phyloP scores from a whole-genome alignment of 2,888 invertebrate species.

The Drosophila birchii region DNA sequence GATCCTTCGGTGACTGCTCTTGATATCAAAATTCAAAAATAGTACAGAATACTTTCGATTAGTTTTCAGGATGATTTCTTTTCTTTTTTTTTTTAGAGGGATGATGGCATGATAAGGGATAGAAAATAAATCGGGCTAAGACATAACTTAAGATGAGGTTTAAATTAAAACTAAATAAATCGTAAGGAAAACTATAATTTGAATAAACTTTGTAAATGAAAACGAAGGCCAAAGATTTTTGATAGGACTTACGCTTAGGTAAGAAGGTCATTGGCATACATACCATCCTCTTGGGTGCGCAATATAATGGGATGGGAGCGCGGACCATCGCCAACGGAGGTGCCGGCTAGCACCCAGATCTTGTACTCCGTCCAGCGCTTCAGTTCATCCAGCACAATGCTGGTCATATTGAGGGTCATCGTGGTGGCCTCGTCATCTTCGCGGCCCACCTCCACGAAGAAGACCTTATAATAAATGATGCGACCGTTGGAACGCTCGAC shows the following conservation, averaged over 20 bases:
- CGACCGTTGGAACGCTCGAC: constrained; percentile 95
- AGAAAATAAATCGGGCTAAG: constrained; percentile 19
- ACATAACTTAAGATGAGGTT: constrained; percentile 24
- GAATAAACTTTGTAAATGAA: constrained; percentile 17
- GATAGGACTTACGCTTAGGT: constrained; percentile 73
- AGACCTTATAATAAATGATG: constrained; percentile 97
- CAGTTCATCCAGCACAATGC: constrained; percentile 94
- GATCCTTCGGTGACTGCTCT: constrained; percentile 60
- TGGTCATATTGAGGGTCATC: constrained; percentile 91
- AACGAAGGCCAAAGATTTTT: constrained; percentile 39
- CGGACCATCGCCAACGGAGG: constrained; percentile 98
- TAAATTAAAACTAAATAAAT: constrained; percentile 10
- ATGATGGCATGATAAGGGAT: constrained; percentile 1
- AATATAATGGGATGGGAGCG: constrained; percentile 95
- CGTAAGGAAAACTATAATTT: constrained; percentile 7
- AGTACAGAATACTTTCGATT: constrained; percentile 71
- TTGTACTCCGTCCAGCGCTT: constrained; percentile 98
- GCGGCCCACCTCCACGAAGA: constrained; percentile 93
- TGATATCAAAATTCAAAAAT: constrained; percentile 76
- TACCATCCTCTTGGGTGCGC: constrained; percentile 99
- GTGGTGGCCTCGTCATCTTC: constrained; percentile 94
- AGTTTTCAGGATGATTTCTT: constrained; percentile 47
- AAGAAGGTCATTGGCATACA: constrained; percentile 86
- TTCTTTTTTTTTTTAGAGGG: constrained; percentile 15
- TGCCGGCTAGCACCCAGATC: constrained; percentile 98